A percentile compares a stretch with the other conserved stretches of the same genome.
Conservation (phyloP, 2,113 vertebrate species). For the Callipepla squamata region DNA sequence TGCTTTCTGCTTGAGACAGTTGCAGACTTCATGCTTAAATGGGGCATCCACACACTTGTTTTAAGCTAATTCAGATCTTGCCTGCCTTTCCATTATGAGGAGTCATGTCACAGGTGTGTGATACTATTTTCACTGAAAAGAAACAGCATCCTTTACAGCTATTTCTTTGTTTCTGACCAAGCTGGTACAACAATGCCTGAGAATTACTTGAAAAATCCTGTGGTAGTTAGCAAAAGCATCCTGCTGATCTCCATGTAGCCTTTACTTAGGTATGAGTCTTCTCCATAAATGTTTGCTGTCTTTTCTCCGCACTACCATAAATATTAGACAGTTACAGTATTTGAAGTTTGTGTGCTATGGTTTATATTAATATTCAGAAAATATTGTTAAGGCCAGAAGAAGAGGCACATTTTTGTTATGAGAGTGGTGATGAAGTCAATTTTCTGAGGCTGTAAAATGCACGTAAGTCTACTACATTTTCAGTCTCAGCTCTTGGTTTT, state of each 20-base stretch:
- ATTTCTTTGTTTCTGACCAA: background rate
- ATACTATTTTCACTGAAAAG: background rate
- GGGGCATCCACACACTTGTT: background rate
- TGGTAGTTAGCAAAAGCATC: background rate
- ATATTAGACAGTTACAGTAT: background rate
- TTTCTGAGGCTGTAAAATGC: constrained; percentile 6
- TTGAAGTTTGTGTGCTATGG: background rate
- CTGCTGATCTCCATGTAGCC: background rate
- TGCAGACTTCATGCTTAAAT: background rate
- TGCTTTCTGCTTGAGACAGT: background rate
- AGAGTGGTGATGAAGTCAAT: background rate
- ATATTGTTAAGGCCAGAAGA: background rate
- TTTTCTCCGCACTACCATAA: background rate
- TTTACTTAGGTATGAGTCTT: background rate
- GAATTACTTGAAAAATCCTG: background rate
- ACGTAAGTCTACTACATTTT: background rate
- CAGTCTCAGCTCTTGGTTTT: background rate
- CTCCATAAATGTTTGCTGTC: background rate
- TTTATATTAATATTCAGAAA: background rate
- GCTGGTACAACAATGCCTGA: background rate
- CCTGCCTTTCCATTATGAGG: background rate
- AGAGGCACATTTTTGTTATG: background rate
- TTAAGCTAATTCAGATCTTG: background rate
- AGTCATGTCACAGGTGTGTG: background rate
- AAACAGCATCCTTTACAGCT: background rate